Evolutionary conservation across 1,140 invertebrate species (phyloP).

Genomic region (Eumeta japonica): DNA sequence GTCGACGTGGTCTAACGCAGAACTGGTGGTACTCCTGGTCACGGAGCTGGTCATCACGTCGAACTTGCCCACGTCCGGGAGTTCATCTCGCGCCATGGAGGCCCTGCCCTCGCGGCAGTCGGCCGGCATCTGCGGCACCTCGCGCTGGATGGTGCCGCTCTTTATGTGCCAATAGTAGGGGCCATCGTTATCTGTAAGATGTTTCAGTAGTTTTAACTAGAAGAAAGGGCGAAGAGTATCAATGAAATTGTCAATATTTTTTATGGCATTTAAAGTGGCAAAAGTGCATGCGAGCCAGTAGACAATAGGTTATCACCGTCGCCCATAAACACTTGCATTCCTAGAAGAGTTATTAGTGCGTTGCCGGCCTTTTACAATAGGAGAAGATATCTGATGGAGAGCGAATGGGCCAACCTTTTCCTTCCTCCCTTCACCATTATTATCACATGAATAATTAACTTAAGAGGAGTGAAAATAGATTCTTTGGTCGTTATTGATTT

Average conservation of each 20-base stretch:
- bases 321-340: too few relatives aligned
- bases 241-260: neutral
- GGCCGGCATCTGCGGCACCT: constrained; percentile 66
- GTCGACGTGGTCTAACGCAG: constrained; percentile 69
- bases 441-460: too few relatives aligned
- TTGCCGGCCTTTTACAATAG: too few relatives aligned
- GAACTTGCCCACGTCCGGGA: constrained; percentile 45
- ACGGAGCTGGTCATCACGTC: constrained; percentile 69
- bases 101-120: constrained; percentile 41
- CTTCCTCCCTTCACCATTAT: too few relatives aligned
- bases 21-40: constrained; percentile 76
- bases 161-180: constrained; percentile 99
- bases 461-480: too few relatives aligned
- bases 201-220: neutral
- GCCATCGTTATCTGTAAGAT: constrained; percentile 77
- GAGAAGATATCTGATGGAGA: too few relatives aligned
- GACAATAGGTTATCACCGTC: too few relatives aligned
- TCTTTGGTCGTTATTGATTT: too few relatives aligned
- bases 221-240: neutral
- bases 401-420: too few relatives aligned
- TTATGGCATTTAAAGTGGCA: too few relatives aligned
- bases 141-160: constrained; percentile 93
- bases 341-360: too few relatives aligned
- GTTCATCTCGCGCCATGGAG: constrained; percentile 44
- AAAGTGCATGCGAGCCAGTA: too few relatives aligned